Evolutionary conservation across 2,113 vertebrate species (phyloP).

Genomic region (Periophthalmus modestus): DNA sequence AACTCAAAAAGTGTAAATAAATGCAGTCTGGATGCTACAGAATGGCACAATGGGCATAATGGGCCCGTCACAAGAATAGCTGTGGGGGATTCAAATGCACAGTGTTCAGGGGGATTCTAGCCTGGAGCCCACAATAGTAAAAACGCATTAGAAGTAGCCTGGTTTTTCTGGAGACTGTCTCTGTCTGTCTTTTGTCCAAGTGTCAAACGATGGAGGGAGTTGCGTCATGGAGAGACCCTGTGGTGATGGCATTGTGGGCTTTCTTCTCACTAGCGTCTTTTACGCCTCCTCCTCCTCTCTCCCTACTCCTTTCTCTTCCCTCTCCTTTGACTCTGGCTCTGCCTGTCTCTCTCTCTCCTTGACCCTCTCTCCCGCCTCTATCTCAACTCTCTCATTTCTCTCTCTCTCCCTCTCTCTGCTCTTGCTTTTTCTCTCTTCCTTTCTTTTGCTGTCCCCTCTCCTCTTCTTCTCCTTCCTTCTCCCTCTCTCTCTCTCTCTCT

Average conservation of each 20-base stretch:
- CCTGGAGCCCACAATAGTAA: conserved; percentile 48
- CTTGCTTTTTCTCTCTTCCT: no score
- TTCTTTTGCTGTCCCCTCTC: no score
- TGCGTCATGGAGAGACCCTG: conserved; percentile 70
- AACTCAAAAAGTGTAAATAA: background rate
- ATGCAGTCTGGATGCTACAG: conserved; percentile 41
- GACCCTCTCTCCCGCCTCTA: background rate
- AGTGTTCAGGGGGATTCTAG: conserved; percentile 56
- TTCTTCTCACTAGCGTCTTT: conserved; percentile 58
- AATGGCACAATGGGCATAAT: conserved; percentile 57
- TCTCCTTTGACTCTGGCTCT: conserved; percentile 25
- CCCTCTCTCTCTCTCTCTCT: background rate
- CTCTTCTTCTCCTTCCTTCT: no score
- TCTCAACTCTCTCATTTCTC: background rate
- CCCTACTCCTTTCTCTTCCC: background rate
- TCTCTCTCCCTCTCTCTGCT: background rate
- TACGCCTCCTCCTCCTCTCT: conserved; percentile 32
- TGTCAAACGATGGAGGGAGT: conserved; percentile 67
- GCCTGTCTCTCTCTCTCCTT: background rate
- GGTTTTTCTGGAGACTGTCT: conserved; percentile 58
- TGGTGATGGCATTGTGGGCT: conserved; percentile 70
- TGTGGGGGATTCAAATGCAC: conserved; percentile 54
- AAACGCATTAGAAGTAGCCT: conserved; percentile 57
- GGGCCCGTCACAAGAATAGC: conserved; percentile 54
- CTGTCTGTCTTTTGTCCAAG: conserved; percentile 69